Conservation (phyloP, 2,888 invertebrate genomes). For the Leptopilina syphax region DNA sequence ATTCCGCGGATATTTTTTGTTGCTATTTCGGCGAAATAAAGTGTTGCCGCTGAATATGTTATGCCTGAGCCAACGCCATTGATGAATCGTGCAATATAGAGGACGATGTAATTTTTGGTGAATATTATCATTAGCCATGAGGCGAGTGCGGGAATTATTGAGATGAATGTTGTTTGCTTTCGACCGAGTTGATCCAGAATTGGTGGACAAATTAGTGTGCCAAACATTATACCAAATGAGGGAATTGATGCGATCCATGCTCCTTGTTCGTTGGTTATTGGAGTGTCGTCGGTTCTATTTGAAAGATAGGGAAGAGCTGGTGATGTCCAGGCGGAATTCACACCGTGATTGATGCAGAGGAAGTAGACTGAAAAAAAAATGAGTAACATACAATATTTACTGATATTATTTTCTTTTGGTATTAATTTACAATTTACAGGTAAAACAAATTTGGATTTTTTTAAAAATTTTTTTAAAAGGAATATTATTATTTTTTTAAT, state of each 20-base stretch:
- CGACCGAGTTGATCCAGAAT: conserved; percentile 68
- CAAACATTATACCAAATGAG: conserved; percentile 65
- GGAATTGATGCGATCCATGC: conserved; percentile 70
- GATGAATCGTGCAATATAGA: conserved; percentile 75
- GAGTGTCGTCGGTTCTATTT: conserved; percentile 58
- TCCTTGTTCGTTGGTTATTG: conserved; percentile 63
- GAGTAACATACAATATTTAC: not conserved
- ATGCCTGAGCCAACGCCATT: conserved; percentile 77
- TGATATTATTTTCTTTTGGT: not conserved
- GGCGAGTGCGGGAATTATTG: conserved; percentile 65
- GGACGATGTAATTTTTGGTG: conserved; percentile 59
- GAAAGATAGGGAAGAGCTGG: conserved; percentile 67
- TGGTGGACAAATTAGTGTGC: conserved; percentile 64
- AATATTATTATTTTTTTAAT: no score
- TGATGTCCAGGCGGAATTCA: conserved; percentile 69
- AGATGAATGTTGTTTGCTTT: conserved; percentile 64
- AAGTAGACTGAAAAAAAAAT: conserved; percentile 1
- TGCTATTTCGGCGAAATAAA: conserved; percentile 81
- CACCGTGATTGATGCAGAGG: conserved; percentile 50
- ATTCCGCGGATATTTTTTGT: conserved; percentile 79
- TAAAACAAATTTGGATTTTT: no score
- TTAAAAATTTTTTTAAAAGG: no score
- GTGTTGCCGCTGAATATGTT: conserved; percentile 77
- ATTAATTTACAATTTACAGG: no score
- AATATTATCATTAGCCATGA: conserved; percentile 69